A percentile compares a stretch with the other conserved stretches of the same genome.
These are phyloP conservation scores for Dendroctonus valens DNA, from an alignment of 1,140 invertebrate genomes.

Conservation along the genomic window DNA sequence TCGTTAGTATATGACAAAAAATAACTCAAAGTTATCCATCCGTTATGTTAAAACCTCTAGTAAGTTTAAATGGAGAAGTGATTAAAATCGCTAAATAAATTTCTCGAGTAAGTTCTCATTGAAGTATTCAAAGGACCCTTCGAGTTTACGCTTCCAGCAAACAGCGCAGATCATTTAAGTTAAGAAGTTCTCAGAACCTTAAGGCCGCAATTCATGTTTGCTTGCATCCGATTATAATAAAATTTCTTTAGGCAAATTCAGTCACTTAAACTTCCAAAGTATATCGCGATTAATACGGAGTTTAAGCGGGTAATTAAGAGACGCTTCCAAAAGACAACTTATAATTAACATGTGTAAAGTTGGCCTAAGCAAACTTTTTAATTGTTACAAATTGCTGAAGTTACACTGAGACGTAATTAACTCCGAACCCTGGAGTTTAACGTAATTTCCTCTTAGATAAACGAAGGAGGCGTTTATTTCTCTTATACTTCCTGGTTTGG, in stretches of 20 bases:
- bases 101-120: too few species aligned
- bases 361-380: slow-evolving; percentile 49
- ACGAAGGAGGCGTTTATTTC: slow-evolving; percentile 25
- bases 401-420: slow-evolving; percentile 47
- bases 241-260: slow-evolving; percentile 28
- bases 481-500: slow-evolving; percentile 8
- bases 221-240: slow-evolving; percentile 29
- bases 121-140: too few species aligned
- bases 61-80: too few species aligned
- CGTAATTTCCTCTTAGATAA: slow-evolving; percentile 37
- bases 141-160: too few species aligned
- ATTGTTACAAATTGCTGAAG: slow-evolving; percentile 51
- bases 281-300: slow-evolving; percentile 38
- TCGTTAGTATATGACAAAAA: too few species aligned
- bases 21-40: too few species aligned
- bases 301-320: slow-evolving; percentile 46
- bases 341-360: slow-evolving; percentile 51
- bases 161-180: too few species aligned
- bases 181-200: too few species aligned
- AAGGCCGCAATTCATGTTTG: too few species aligned
- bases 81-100: too few species aligned
- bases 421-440: slow-evolving; percentile 32
- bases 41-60: too few species aligned
- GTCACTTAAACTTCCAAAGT: slow-evolving; percentile 38
- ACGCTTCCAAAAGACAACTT: slow-evolving; percentile 46